phyloP scores from a whole-genome alignment of 2,113 vertebrate species.

The Jacana jacana region DNA sequence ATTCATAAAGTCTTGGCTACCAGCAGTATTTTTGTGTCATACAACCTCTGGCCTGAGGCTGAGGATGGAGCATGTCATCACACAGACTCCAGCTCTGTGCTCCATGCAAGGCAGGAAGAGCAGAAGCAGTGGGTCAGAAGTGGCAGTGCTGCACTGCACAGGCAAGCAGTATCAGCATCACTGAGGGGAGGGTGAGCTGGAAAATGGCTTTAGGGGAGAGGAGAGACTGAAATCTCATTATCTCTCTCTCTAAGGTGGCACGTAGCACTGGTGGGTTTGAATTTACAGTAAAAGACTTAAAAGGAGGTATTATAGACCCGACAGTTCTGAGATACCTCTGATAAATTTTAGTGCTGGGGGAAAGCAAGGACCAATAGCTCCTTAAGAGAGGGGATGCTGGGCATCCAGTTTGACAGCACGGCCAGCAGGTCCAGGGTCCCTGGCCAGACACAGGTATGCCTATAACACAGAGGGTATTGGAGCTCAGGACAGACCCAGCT shows the following conservation, averaged over 20 bases:
- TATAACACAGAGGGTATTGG: not conserved
- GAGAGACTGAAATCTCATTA: not conserved
- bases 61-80: not conserved
- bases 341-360: not conserved
- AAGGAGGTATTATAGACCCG: not conserved
- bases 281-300: not conserved
- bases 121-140: not conserved
- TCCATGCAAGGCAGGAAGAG: not conserved
- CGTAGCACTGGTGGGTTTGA: not conserved
- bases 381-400: not conserved
- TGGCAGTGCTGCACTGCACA: not conserved
- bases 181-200: not conserved
- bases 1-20: not conserved
- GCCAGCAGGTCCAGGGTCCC: not conserved
- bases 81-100: not conserved
- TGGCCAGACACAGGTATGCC: no score
- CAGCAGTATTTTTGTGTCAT: not conserved
- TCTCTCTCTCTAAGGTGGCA: not conserved
- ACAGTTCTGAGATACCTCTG: not conserved
- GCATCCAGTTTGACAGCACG: not conserved
- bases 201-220: not conserved
- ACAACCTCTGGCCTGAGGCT: not conserved
- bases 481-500: not conserved
- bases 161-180: not conserved
- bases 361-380: not conserved